Conservation (phyloP, 1,140 invertebrate species). For the Zaprionus inermis region DNA sequence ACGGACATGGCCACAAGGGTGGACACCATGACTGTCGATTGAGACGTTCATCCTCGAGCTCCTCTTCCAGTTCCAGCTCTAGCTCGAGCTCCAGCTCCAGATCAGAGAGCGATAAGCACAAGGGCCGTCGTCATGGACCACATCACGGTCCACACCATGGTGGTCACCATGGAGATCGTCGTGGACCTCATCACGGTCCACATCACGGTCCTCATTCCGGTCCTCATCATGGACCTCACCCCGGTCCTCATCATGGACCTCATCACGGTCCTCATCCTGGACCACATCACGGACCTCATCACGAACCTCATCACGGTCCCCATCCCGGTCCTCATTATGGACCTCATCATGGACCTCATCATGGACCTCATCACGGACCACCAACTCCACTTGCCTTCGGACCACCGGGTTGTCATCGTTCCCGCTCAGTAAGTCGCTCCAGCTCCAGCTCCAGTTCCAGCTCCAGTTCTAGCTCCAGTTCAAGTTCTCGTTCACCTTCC, state of each 20-base stretch:
- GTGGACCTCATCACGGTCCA: neutral
- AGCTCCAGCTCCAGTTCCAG: no score
- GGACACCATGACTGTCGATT: constrained; percentile 52
- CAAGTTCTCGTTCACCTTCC: no score
- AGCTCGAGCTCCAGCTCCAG: constrained; percentile 40
- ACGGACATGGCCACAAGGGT: constrained; percentile 63
- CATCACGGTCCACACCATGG: constrained; percentile 2
- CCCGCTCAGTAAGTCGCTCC: no score
- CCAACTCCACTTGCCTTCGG: no score
- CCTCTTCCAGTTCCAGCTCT: constrained; percentile 36
- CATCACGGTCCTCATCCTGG: constrained; percentile 3
- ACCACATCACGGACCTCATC: neutral
- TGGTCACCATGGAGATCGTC: neutral
- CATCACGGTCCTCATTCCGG: constrained; percentile 10
- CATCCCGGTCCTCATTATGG: neutral
- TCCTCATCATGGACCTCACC: neutral
- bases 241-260: constrained; percentile 10
- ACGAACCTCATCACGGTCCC: neutral
- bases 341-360: no score
- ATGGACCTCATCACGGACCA: no score
- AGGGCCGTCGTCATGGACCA: constrained; percentile 12
- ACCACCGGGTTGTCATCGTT: no score
- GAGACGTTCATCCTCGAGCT: constrained; percentile 37
- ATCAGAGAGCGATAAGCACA: constrained; percentile 26
- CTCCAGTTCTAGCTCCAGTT: no score